Evolutionary conservation across 2,113 vertebrate species (phyloP).

Genomic region (Strix uralensis): DNA sequence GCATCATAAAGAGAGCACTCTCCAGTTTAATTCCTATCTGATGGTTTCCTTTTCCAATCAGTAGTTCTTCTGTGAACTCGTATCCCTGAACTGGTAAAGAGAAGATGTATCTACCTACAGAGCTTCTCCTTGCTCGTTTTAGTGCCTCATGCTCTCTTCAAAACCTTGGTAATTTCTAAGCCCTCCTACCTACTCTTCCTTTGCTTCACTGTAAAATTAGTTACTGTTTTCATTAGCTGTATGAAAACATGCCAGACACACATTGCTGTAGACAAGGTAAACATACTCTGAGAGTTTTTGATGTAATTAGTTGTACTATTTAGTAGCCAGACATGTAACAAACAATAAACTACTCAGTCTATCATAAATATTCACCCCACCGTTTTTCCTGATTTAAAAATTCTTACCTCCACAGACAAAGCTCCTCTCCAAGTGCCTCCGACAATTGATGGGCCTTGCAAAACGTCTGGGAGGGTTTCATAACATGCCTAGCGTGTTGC

Average conservation of each 20-base stretch:
- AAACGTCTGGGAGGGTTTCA: constrained; percentile 44
- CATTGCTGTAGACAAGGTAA: not conserved
- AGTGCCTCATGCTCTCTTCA: not conserved
- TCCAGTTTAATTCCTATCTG: not conserved
- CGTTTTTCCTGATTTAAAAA: not conserved
- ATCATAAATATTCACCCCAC: not conserved
- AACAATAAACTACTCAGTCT: not conserved
- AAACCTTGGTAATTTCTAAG: not conserved
- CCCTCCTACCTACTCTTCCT: not conserved
- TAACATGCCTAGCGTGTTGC: not conserved
- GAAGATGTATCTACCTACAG: not conserved
- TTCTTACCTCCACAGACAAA: not conserved
- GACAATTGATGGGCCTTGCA: not conserved
- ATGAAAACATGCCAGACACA: not conserved
- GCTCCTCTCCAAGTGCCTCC: not conserved
- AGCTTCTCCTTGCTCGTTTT: not conserved
- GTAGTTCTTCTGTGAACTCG: not conserved
- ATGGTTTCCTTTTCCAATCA: not conserved
- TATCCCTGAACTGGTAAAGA: not conserved
- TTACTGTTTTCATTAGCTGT: not conserved
- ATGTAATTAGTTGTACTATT: not conserved
- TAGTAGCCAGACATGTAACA: not conserved
- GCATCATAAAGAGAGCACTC: not conserved
- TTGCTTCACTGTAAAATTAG: not conserved
- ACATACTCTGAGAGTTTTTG: not conserved